Conservation (phyloP, 64 coral and sea anemone species). For the Pachyseris speciosa region DNA sequence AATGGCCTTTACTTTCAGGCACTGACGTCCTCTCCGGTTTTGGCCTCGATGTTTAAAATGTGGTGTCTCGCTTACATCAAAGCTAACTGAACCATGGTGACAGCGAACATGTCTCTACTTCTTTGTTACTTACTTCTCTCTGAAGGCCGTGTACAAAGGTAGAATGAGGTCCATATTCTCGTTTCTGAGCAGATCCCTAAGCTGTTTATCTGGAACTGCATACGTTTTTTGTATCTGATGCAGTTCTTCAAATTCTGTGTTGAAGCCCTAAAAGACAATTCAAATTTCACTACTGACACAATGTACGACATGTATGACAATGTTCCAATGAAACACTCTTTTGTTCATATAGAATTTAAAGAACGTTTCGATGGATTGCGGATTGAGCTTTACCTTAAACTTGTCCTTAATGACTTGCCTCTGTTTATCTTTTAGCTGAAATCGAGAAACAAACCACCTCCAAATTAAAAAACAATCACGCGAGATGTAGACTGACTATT, state of each 20-base stretch:
- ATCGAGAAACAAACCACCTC: not conserved
- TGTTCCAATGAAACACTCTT: too few relatives aligned
- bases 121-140: conserved; percentile 83
- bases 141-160: conserved; percentile 78
- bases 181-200: conserved; percentile 83
- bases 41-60: too few relatives aligned
- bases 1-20: too few relatives aligned
- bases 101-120: too few relatives aligned
- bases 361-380: too few relatives aligned
- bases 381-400: conserved; percentile 98
- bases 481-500: too few relatives aligned
- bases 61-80: too few relatives aligned
- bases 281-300: not conserved
- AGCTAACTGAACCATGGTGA: too few relatives aligned
- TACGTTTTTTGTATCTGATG: conserved; percentile 96
- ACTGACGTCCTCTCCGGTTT: too few relatives aligned
- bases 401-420: conserved; percentile 96
- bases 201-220: conserved; percentile 91
- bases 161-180: conserved; percentile 95
- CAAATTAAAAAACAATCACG: too few relatives aligned
- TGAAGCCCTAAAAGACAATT: conserved; percentile 77
- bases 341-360: too few relatives aligned
- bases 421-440: conserved; percentile 95
- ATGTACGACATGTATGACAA: not conserved
- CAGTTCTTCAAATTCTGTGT: conserved; percentile 99